These are phyloP conservation scores for Neotoma lepida DNA, from an alignment of 2,113 vertebrate genomes.

Conservation along the genomic window DNA sequence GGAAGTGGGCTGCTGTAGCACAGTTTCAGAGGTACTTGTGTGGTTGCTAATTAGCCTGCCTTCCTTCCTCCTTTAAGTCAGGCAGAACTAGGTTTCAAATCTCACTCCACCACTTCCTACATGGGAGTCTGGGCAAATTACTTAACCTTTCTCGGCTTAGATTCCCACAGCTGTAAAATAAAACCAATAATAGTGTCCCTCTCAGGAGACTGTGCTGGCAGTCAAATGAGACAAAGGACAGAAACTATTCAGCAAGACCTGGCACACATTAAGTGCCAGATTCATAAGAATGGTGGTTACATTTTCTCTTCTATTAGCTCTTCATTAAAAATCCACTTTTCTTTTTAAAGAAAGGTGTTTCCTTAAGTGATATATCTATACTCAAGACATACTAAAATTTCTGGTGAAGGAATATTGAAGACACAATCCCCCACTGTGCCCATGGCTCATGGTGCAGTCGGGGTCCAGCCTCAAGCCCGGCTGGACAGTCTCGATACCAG, in stretches of 20 bases:
- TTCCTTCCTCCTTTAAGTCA: neutral
- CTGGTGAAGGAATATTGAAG: neutral
- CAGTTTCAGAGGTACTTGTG: neutral
- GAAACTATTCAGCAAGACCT: neutral
- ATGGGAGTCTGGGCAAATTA: neutral
- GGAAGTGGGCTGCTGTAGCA: neutral
- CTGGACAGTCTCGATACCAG: rapidly evolving
- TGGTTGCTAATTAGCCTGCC: neutral
- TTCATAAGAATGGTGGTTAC: neutral
- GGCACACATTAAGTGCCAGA: neutral
- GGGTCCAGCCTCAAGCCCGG: neutral
- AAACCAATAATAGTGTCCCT: conserved; percentile 6
- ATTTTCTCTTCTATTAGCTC: neutral
- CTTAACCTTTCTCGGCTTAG: conserved; percentile 26
- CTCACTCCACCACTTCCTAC: neutral
- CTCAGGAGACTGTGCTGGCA: conserved; percentile 17
- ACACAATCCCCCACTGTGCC: neutral
- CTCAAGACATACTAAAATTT: neutral
- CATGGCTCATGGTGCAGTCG: neutral
- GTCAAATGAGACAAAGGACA: neutral
- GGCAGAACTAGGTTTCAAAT: conserved; percentile 57
- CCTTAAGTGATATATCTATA: neutral
- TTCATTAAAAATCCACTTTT: neutral
- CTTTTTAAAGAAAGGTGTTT: neutral
- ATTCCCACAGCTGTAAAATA: conserved; percentile 18